phyloP scores from a whole-genome alignment of 1,140 invertebrate species.

The Andricus grossulariae region DNA sequence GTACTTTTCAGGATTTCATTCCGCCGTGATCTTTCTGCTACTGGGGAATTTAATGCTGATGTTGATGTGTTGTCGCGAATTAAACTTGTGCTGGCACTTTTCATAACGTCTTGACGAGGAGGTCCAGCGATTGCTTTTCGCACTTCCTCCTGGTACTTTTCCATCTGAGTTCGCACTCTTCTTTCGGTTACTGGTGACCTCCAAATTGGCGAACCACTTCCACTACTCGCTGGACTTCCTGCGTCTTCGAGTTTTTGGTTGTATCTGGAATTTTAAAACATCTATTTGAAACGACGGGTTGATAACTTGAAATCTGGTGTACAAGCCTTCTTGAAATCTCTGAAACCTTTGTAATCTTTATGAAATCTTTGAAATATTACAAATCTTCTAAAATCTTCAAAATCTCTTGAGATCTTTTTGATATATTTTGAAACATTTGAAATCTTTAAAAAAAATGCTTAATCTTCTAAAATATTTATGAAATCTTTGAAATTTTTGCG shows the following conservation, averaged over 20 bases:
- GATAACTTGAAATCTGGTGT: too few relatives aligned
- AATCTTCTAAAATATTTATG: too few relatives aligned
- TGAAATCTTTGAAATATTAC: too few relatives aligned
- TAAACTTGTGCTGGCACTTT: constrained; percentile 65
- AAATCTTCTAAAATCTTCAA: too few relatives aligned
- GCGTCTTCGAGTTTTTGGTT: constrained; percentile 79
- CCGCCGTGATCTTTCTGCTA: not conserved
- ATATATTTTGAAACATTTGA: too few relatives aligned
- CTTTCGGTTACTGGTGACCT: constrained; percentile 78
- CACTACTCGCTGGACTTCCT: constrained; percentile 75
- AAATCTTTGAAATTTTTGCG: too few relatives aligned
- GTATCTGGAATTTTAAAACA: constrained; percentile 62
- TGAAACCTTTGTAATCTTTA: too few relatives aligned
- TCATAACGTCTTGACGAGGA: constrained; percentile 8
- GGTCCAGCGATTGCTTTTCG: constrained; percentile 42
- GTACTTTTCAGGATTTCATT: constrained; percentile 41
- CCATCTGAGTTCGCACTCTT: constrained; percentile 76
- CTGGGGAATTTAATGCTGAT: not conserved
- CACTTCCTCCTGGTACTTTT: constrained; percentile 77
- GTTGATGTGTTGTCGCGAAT: constrained; percentile 18
- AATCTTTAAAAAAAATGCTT: too few relatives aligned
- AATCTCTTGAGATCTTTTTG: too few relatives aligned
- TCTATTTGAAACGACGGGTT: not conserved
- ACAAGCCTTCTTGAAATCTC: too few relatives aligned
- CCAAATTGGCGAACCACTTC: constrained; percentile 78